Evolutionary conservation across 2,113 vertebrate genomes (phyloP).

Genomic region (Canis aureus): DNA sequence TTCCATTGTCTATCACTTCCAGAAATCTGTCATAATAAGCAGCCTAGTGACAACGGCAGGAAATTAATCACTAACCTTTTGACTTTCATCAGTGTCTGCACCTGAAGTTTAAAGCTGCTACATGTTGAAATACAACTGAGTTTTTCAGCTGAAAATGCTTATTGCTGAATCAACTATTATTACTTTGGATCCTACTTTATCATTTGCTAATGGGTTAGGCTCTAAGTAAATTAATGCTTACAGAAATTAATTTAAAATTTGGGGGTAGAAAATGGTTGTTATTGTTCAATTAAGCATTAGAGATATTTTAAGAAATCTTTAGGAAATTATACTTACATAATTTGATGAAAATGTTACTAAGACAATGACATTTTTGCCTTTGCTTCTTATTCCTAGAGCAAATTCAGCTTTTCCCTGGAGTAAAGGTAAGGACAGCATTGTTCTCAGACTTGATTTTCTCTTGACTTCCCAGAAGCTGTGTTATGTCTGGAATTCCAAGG

Average conservation of each 20-base stretch:
- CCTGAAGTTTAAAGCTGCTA: constrained; percentile 45
- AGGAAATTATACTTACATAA: constrained; percentile 69
- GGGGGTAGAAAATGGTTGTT: neutral
- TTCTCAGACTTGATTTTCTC: constrained; percentile 51
- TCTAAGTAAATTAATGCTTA: neutral
- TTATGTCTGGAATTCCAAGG: constrained; percentile 67
- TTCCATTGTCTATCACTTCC: constrained; percentile 66
- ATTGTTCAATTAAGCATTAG: constrained; percentile 40
- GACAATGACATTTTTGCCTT: constrained; percentile 44
- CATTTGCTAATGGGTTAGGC: neutral
- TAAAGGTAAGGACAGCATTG: constrained; percentile 27
- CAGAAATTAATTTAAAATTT: constrained; percentile 25
- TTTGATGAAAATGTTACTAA: constrained; percentile 53
- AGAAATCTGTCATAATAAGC: constrained; percentile 66
- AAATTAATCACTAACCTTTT: constrained; percentile 73
- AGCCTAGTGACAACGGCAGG: constrained; percentile 51
- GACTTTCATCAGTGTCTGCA: neutral
- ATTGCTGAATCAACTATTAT: neutral
- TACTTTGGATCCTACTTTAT: neutral
- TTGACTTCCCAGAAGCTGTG: constrained; percentile 58
- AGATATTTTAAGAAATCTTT: constrained; percentile 71
- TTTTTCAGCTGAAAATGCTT: neutral
- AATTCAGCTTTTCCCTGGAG: constrained; percentile 53
- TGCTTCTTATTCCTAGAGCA: constrained; percentile 51
- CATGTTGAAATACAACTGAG: neutral